A percentile compares a stretch with the other conserved stretches of the same genome.
These are phyloP conservation scores for Rhinatrema bivittatum DNA, from an alignment of 2,797 vertebrate genomes.

Conservation along the genomic window DNA sequence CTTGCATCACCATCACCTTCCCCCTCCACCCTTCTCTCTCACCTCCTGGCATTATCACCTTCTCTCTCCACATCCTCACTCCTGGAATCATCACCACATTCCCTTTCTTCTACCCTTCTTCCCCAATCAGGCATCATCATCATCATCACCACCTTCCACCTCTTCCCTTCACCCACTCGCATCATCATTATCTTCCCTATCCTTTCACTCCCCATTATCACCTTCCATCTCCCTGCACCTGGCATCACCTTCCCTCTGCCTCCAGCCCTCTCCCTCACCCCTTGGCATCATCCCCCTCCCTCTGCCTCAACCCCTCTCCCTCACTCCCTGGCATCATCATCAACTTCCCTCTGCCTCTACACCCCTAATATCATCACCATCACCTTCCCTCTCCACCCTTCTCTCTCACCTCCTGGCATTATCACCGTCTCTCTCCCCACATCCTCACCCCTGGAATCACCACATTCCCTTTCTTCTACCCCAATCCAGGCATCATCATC, in stretches of 20 bases:
- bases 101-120: background rate
- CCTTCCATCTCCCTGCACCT: too few relatives aligned
- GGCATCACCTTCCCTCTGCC: too few relatives aligned
- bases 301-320: background rate
- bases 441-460: constrained; percentile 5
- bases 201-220: background rate
- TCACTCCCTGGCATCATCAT: background rate
- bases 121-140: background rate
- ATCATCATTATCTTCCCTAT: too few relatives aligned
- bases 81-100: constrained; percentile 2
- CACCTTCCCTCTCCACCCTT: background rate
- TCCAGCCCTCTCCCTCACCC: background rate
- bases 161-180: background rate
- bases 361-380: background rate
- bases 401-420: constrained; percentile 10
- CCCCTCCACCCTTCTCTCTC: background rate
- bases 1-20: background rate
- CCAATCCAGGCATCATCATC: background rate
- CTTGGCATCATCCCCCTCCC: background rate
- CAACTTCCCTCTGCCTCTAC: constrained; percentile 7
- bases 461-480: background rate
- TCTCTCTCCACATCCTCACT: constrained; percentile 16
- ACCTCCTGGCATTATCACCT: constrained; percentile 16
- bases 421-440: constrained; percentile 24
- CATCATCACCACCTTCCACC: background rate